Conservation (phyloP, 2,888 invertebrate genomes). For the Teinopalpus imperialis region DNA sequence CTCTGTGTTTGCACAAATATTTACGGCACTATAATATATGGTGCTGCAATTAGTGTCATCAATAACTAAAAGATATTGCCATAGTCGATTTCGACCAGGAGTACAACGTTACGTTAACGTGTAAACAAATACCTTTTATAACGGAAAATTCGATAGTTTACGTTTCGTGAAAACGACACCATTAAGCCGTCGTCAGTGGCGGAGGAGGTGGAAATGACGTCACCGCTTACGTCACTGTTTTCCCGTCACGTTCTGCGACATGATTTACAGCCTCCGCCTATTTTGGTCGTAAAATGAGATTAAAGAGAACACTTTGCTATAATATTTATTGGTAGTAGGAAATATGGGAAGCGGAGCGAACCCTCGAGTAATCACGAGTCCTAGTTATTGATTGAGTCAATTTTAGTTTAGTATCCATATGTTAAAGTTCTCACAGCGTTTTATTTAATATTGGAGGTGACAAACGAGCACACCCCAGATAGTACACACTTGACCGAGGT, state of each 20-base stretch:
- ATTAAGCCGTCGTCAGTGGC: neutral
- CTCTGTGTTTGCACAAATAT: too few relatives aligned
- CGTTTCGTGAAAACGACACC: neutral
- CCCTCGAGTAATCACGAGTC: neutral
- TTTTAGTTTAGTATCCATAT: too few relatives aligned
- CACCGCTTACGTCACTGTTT: constrained; percentile 1
- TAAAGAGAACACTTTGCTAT: constrained; percentile 8
- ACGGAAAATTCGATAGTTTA: neutral
- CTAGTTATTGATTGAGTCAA: too few relatives aligned
- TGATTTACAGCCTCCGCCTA: constrained; percentile 8
- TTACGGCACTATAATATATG: too few relatives aligned
- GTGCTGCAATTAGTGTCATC: too few relatives aligned
- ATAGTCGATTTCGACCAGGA: too few relatives aligned
- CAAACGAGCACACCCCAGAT: too few relatives aligned
- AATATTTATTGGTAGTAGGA: constrained; percentile 12
- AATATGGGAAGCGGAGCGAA: neutral
- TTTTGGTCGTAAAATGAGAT: constrained; percentile 18
- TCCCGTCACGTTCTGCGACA: neutral
- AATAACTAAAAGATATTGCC: too few relatives aligned
- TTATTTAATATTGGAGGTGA: too few relatives aligned
- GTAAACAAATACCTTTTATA: neutral
- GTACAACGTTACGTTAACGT: too few relatives aligned
- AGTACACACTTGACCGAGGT: too few relatives aligned
- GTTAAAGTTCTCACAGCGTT: too few relatives aligned
- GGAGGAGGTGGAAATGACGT: constrained; percentile 1